Evolutionary conservation across 2,888 invertebrate genomes (phyloP).

Genomic region (Mycalesis mineus): DNA sequence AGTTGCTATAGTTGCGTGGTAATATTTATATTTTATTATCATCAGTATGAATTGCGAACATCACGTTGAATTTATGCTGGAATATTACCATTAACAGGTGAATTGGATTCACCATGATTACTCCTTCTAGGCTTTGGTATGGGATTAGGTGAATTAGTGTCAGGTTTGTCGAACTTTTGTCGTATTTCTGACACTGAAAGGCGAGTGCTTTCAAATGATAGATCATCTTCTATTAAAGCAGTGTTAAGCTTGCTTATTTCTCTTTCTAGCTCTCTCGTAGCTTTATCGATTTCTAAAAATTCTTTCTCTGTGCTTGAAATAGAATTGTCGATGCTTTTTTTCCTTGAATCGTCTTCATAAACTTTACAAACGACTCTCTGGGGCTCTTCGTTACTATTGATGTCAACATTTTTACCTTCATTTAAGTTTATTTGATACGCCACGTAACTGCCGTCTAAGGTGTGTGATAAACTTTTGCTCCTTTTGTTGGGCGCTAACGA

Average conservation of each 20-base stretch:
- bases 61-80: background rate
- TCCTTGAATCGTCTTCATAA: slow-evolving; percentile 53
- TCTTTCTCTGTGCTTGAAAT: slow-evolving; percentile 70
- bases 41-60: background rate
- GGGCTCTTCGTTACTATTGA: slow-evolving; percentile 61
- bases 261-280: slow-evolving; percentile 64
- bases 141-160: slow-evolving; percentile 72
- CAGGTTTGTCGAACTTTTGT: slow-evolving; percentile 72
- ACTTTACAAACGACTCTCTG: slow-evolving; percentile 67
- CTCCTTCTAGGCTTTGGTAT: slow-evolving; percentile 79
- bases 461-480: slow-evolving; percentile 65
- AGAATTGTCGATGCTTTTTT: slow-evolving; percentile 63
- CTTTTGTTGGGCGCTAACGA: slow-evolving; percentile 54
- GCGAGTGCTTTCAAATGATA: slow-evolving; percentile 46
- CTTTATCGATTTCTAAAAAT: slow-evolving; percentile 69
- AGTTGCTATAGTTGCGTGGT: background rate
- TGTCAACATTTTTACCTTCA: slow-evolving; percentile 46
- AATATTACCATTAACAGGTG: slow-evolving; percentile 41
- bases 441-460: slow-evolving; percentile 50
- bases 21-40: background rate
- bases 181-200: slow-evolving; percentile 71
- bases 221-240: slow-evolving; percentile 65
- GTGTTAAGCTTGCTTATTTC: slow-evolving; percentile 70
- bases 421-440: slow-evolving; percentile 66
- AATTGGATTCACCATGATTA: slow-evolving; percentile 57